Base-by-base conservation (phyloP, 30 jellyfish, hydroid and myxozoan species). In the Mastigias papua region DNA sequence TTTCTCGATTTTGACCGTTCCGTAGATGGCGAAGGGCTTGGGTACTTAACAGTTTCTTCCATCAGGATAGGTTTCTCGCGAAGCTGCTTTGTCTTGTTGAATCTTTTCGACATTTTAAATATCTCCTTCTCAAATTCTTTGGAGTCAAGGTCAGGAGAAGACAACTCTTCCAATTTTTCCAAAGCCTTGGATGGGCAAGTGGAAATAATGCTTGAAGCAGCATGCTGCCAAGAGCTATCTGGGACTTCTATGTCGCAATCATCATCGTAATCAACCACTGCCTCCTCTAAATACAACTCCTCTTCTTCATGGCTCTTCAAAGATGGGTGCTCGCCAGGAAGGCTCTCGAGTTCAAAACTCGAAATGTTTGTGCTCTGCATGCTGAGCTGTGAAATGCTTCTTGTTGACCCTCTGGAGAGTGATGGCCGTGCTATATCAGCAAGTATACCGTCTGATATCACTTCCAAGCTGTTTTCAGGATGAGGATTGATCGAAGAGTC, bases 401-500 rank as follows among this genome's bases (percentile, higher is more conserved):
- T 11, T 21, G 86, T 62, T 7, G 93, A 84, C 46, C 87, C 62
- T 0, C 93, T 80, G 15, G 93, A 84, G 58, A 60, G 25, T 6
- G 93, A 70, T 3, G 93, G 93, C 87, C 93, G 57, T 33, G 93
- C 69, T 29, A 84, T 84, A 25, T 84, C 93, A 33, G 85, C n/a
- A 4, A 84, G 80, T 26, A 48, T 69, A 2, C 93, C 93, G 13
- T 61, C 87, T 11, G 93, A 84, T 28, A 84, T 70, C 30, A 84
- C 93, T 58, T 72, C 93, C 27, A 84, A 34, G 62, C 81, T 84
- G 30, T 84, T 82, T 0, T 34, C 92, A 20, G 46, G 42, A 34
- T 80, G 81, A 28, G 73, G 23, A 34, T 0, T 82, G 37, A 28
- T 68, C 31, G 70, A 28, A 0, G 54, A 16, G 9, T 84, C 93